Conservation (phyloP, 1,140 invertebrate species). For the Cyphomyrmex costatus region DNA sequence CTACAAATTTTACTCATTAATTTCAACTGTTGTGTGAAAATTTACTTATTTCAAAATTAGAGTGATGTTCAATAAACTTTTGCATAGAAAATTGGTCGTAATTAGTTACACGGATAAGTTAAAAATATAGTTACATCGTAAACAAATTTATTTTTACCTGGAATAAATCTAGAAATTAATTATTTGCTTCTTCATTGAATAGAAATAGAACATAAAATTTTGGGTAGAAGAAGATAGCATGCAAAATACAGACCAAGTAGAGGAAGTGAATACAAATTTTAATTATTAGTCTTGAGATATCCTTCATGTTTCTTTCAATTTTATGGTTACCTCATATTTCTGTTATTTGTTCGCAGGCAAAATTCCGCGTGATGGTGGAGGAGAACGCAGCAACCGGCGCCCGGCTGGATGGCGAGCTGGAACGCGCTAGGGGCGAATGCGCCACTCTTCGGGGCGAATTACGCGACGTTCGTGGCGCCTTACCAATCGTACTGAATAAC, state of each 20-base stretch:
- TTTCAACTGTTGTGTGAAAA: too few species aligned
- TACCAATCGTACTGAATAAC: constrained; percentile 79
- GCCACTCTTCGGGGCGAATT: constrained; percentile 87
- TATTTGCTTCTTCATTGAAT: too few species aligned
- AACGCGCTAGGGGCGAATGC: constrained; percentile 88
- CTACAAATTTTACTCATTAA: too few species aligned
- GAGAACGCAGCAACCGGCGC: constrained; percentile 90
- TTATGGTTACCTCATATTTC: background rate
- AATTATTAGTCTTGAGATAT: background rate
- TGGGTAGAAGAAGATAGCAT: too few species aligned
- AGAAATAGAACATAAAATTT: too few species aligned
- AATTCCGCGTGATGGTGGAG: constrained; percentile 91
- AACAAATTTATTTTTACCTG: too few species aligned
- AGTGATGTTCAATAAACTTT: too few species aligned
- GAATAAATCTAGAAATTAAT: too few species aligned
- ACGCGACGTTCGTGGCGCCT: constrained; percentile 83
- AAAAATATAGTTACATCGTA: too few species aligned
- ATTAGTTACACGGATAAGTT: too few species aligned
- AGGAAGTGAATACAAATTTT: background rate
- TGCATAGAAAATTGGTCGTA: too few species aligned
- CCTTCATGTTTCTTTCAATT: background rate
- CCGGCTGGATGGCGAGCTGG: constrained; percentile 89
- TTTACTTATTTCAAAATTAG: too few species aligned
- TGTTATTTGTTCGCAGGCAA: constrained; percentile 83
- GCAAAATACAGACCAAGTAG: background rate